Conservation (phyloP, 2,797 vertebrate genomes). For the Champsocephalus gunnari region DNA sequence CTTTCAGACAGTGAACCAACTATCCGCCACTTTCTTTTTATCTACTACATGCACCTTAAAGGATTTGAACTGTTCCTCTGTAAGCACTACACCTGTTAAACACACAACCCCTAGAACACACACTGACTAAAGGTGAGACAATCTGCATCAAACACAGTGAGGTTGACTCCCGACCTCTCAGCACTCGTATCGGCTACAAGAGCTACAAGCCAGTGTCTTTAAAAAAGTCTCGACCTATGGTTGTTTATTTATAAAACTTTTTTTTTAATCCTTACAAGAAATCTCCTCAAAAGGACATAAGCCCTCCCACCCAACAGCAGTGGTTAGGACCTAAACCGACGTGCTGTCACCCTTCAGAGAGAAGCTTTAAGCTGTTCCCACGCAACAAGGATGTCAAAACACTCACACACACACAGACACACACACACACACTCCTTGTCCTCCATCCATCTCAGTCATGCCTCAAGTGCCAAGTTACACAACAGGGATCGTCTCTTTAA, state of each 20-base stretch:
- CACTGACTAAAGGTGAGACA: constrained; percentile 8
- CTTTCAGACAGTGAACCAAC: constrained; percentile 11
- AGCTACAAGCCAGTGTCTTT: constrained; percentile 18
- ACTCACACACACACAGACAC: constrained; percentile 14
- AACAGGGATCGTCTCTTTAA: constrained; percentile 66
- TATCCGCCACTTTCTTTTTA: neutral
- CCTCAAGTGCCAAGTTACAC: constrained; percentile 71
- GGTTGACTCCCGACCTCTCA: constrained; percentile 28
- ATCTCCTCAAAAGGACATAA: constrained; percentile 55
- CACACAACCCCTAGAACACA: constrained; percentile 18
- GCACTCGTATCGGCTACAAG: neutral
- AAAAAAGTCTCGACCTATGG: constrained; percentile 54
- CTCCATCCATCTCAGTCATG: constrained; percentile 51
- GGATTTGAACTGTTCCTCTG: constrained; percentile 8
- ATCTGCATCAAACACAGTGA: constrained; percentile 15
- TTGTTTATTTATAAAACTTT: constrained; percentile 55
- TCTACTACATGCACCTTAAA: neutral
- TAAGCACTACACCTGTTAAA: neutral
- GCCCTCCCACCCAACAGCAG: constrained; percentile 26
- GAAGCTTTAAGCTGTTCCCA: constrained; percentile 56
- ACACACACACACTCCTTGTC: constrained; percentile 22
- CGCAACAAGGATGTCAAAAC: constrained; percentile 52
- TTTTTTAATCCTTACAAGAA: constrained; percentile 63
- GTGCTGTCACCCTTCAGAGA: constrained; percentile 29
- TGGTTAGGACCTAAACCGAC: constrained; percentile 51